phyloP scores from a whole-genome alignment of 2,113 vertebrate species.

The Drymodes brunneopygia region DNA sequence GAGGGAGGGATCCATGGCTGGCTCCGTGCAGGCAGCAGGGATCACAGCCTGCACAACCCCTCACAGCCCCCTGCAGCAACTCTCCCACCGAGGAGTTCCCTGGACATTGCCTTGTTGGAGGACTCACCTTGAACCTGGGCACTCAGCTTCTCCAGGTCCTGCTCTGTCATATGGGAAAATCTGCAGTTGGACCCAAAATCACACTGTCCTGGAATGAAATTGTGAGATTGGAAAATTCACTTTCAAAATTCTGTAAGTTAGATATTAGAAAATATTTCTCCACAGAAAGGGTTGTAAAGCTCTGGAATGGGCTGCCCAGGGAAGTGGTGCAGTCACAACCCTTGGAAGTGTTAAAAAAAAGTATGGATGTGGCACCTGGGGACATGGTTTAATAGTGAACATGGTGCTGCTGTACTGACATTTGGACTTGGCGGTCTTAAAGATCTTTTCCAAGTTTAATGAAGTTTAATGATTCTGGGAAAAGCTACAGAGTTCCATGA shows the following conservation, averaged over 20 bases:
- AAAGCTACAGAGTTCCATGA: not conserved
- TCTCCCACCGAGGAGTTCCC: not conserved
- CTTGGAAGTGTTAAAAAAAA: not conserved
- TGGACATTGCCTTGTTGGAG: accelerated
- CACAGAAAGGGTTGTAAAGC: not conserved
- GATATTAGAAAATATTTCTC: not conserved
- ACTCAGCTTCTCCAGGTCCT: slow-evolving; percentile 79
- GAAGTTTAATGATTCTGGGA: not conserved
- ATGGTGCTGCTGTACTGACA: not conserved
- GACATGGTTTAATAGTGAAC: not conserved
- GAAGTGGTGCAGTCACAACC: not conserved
- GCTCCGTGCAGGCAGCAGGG: not conserved
- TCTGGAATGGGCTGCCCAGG: not conserved
- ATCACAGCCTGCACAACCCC: not conserved
- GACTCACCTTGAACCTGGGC: slow-evolving; percentile 82
- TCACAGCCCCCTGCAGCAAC: not conserved
- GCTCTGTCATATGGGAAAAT: slow-evolving; percentile 92
- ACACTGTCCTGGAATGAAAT: slow-evolving; percentile 76
- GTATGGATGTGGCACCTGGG: not conserved
- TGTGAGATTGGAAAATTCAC: not conserved
- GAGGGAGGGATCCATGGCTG: not conserved
- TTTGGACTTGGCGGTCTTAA: not conserved
- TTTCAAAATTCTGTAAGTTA: not conserved
- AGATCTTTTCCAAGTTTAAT: not conserved
- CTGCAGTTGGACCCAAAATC: slow-evolving; percentile 90